These are phyloP conservation scores for Halocaridina rubra DNA, from an alignment of 2,888 invertebrate species.

Conservation along the genomic window DNA sequence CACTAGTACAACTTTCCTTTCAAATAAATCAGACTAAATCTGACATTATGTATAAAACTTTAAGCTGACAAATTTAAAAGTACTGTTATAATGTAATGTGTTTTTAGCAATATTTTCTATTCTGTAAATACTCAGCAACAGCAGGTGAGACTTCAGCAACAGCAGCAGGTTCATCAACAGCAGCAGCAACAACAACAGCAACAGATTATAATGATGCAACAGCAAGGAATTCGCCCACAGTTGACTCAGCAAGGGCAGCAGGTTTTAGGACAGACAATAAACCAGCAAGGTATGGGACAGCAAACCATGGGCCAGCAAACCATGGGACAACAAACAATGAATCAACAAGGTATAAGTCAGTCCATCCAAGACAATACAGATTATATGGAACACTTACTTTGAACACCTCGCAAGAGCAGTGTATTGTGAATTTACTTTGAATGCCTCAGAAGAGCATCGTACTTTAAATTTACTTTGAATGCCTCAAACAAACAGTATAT, in stretches of 20 bases:
- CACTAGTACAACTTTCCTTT: too few relatives aligned
- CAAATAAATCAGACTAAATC: too few relatives aligned
- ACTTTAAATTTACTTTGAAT: too few relatives aligned
- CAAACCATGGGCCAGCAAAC: conserved; percentile 46
- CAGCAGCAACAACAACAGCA: conserved; percentile 70
- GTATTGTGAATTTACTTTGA: too few relatives aligned
- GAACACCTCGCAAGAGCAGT: background rate
- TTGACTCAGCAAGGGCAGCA: conserved; percentile 51
- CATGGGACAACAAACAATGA: conserved; percentile 44
- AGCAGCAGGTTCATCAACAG: conserved; percentile 66
- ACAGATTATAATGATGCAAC: conserved; percentile 66
- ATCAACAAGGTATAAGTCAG: conserved; percentile 54
- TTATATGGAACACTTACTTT: conserved; percentile 36
- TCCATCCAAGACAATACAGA: conserved; percentile 41
- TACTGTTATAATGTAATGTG: too few relatives aligned
- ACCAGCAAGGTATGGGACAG: conserved; percentile 49
- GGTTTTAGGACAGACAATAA: conserved; percentile 52
- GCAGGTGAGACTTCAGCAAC: conserved; percentile 50
- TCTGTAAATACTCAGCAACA: too few relatives aligned
- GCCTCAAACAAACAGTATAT: too few relatives aligned
- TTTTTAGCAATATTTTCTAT: too few relatives aligned
- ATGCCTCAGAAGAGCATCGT: too few relatives aligned
- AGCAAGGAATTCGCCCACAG: conserved; percentile 65
- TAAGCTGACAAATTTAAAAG: too few relatives aligned
- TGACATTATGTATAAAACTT: too few relatives aligned